Percentiles rank a stretch among this genome's conserved stretches.
phyloP scores from a whole-genome alignment of 2,888 invertebrate genomes.

The Bugulina stolonifera region DNA sequence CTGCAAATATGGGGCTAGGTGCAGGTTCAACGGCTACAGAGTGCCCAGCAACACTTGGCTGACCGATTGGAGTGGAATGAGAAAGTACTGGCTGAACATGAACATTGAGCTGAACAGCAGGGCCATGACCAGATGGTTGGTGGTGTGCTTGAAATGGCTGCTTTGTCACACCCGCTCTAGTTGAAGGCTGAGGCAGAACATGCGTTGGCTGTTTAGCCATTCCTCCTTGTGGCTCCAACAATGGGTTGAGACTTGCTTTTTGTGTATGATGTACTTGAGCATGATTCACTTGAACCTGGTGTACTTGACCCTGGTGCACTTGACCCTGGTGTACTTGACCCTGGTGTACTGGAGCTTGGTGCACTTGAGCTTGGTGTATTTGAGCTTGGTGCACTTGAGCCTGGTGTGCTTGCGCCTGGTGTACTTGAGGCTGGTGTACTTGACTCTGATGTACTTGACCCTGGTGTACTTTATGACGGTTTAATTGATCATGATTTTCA shows the following conservation, averaged over 20 bases:
- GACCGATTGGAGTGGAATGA: too few relatives aligned
- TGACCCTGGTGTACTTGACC: neutral
- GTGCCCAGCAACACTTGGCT: too few relatives aligned
- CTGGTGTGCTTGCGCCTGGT: neutral
- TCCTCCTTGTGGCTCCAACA: too few relatives aligned
- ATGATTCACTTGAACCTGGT: neutral
- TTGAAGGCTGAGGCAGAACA: neutral
- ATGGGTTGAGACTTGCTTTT: too few relatives aligned
- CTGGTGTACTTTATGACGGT: neutral
- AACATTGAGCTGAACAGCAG: too few relatives aligned
- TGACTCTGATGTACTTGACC: neutral
- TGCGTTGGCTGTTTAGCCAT: neutral
- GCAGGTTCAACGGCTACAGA: too few relatives aligned
- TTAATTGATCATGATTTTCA: neutral
- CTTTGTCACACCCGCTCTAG: too few relatives aligned
- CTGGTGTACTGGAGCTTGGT: neutral
- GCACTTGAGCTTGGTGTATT: neutral
- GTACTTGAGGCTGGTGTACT: neutral
- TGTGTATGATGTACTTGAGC: neutral
- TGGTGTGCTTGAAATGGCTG: too few relatives aligned
- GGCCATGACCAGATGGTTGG: too few relatives aligned
- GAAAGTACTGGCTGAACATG: too few relatives aligned
- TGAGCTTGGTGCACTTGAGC: neutral
- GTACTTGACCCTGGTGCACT: neutral
- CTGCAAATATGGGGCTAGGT: too few relatives aligned